Conservation (phyloP, 2,113 vertebrate species). For the Toxotes jaculatrix region DNA sequence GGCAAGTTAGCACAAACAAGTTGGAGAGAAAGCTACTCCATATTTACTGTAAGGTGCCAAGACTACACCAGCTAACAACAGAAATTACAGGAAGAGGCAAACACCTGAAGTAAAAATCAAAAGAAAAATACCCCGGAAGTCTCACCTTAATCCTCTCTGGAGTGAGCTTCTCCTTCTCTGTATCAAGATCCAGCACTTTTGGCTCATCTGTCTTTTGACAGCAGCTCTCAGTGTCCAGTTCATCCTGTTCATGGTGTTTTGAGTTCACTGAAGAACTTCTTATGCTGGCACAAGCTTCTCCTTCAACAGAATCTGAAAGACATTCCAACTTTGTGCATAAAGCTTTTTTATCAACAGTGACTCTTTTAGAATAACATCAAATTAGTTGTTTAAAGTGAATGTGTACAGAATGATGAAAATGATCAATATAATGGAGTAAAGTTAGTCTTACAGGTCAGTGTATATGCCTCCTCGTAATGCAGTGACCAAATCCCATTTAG, state of each 20-base stretch:
- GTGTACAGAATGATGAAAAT: not conserved
- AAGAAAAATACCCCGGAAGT: not conserved
- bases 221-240: not conserved
- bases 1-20: not conserved
- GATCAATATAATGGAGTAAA: not conserved
- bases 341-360: not conserved
- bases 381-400: not conserved
- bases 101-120: not conserved
- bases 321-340: not conserved
- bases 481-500: not conserved
- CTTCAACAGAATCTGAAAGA: constrained; percentile 48
- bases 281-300: constrained; percentile 7
- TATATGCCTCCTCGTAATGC: not conserved
- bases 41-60: not conserved
- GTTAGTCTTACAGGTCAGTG: not conserved
- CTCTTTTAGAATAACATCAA: not conserved
- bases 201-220: not conserved
- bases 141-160: constrained; percentile 77
- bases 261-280: constrained; percentile 1
- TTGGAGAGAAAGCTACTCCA: not conserved
- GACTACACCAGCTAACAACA: not conserved
- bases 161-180: constrained; percentile 46
- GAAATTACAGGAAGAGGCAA: not conserved
- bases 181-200: constrained; percentile 43
- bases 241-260: constrained; percentile 13